These are phyloP conservation scores for Lumbricus terrestris DNA, from an alignment of 2,888 invertebrate genomes.

Conservation along the genomic window DNA sequence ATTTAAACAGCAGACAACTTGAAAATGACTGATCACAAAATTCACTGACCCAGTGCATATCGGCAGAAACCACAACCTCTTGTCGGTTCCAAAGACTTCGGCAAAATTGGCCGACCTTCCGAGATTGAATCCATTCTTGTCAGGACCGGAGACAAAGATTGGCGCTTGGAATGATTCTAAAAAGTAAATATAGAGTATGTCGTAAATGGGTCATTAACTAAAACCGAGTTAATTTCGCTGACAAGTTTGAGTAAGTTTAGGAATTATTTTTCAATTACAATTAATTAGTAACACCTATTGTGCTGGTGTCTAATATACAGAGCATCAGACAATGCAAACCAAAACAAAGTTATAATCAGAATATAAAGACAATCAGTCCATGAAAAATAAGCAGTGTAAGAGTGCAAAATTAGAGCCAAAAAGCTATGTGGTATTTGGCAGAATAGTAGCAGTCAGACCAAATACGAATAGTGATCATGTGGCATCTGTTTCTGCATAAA, in stretches of 20 bases:
- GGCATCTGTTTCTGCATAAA: too few species aligned
- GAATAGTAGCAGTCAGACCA: too few species aligned
- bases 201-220: not conserved
- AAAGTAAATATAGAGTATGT: slow-evolving; percentile 43
- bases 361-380: too few species aligned
- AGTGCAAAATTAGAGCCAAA: not conserved
- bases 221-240: not conserved
- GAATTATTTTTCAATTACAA: not conserved
- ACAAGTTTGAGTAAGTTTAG: not conserved
- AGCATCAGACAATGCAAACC: too few species aligned
- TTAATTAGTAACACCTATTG: too few species aligned
- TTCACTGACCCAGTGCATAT: slow-evolving; percentile 76
- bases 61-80: slow-evolving; percentile 84
- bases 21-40: not conserved
- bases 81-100: slow-evolving; percentile 90
- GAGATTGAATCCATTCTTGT: slow-evolving; percentile 93
- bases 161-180: slow-evolving; percentile 94
- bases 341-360: too few species aligned
- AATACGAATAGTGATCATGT: too few species aligned
- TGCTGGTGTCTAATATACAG: too few species aligned
- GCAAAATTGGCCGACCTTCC: slow-evolving; percentile 88
- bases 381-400: not conserved
- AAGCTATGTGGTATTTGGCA: too few species aligned
- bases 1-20: not conserved
- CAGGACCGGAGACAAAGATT: slow-evolving; percentile 86